These are phyloP conservation scores for Prunella strophiata DNA, from an alignment of 2,797 vertebrate genomes.

Conservation along the genomic window DNA sequence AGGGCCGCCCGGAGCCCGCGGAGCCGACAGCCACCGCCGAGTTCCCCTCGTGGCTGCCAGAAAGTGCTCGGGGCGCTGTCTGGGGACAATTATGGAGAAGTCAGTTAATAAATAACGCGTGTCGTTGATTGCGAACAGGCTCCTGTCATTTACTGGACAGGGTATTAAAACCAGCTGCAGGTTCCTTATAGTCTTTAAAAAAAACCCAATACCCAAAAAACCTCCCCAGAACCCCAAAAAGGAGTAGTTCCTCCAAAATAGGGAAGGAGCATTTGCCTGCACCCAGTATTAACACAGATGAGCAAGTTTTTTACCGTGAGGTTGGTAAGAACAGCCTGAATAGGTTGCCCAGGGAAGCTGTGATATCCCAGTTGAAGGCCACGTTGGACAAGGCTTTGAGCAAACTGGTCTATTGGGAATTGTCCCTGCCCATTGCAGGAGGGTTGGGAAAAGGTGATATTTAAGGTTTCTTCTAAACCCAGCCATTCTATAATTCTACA, in stretches of 20 bases:
- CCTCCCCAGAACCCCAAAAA: accelerated
- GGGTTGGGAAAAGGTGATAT: not conserved
- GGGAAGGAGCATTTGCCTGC: accelerated
- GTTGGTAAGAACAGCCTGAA: not conserved
- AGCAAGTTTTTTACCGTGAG: too few relatives aligned
- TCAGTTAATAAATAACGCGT: constrained; percentile 13
- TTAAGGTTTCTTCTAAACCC: not conserved
- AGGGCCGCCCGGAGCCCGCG: accelerated
- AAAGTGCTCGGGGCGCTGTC: not conserved
- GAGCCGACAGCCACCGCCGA: accelerated
- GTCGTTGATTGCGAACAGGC: not conserved
- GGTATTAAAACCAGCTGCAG: not conserved
- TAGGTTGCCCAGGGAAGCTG: not conserved
- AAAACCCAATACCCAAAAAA: accelerated
- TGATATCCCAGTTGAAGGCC: not conserved
- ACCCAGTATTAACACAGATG: not conserved
- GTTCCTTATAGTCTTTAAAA: not conserved
- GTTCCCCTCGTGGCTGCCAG: not conserved
- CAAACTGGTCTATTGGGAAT: not conserved
- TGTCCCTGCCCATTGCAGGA: too few relatives aligned
- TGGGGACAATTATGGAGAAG: not conserved
- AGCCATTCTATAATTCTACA: not conserved
- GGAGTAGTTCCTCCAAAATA: not conserved
- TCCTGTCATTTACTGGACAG: not conserved
- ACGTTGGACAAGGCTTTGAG: not conserved